Conservation (phyloP, 2,113 vertebrate genomes). For the Barnardius zonarius region DNA sequence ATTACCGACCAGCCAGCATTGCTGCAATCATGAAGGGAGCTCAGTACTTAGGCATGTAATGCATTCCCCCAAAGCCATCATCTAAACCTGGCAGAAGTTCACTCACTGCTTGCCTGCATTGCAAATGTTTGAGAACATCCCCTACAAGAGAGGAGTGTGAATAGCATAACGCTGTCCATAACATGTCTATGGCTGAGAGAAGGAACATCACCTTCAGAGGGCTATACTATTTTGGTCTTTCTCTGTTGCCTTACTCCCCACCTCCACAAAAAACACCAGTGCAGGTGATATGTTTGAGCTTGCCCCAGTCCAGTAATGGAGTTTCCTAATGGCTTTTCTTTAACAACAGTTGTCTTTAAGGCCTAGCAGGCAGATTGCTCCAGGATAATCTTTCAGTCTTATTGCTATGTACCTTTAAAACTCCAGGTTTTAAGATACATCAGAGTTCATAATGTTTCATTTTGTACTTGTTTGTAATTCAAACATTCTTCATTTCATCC, state of each 20-base stretch:
- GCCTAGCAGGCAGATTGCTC: neutral
- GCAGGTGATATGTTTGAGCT: neutral
- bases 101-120: neutral
- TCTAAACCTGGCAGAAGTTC: constrained; percentile 50
- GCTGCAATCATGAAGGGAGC: neutral
- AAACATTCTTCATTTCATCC: neutral
- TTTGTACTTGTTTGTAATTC: neutral
- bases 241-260: neutral
- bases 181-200: neutral
- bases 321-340: neutral
- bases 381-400: neutral
- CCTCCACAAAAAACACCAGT: neutral
- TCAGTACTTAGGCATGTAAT: constrained; percentile 5
- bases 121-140: constrained; percentile 43
- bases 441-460: neutral
- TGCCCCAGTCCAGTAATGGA: neutral
- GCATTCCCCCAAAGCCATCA: constrained; percentile 25
- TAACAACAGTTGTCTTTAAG: neutral
- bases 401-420: neutral
- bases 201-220: constrained; percentile 19
- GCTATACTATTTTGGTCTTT: constrained; percentile 6
- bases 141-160: neutral
- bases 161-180: neutral
- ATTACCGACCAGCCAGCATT: constrained; percentile 4
- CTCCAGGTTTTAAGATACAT: neutral